Base-by-base conservation (phyloP, 2,113 vertebrate species). In the Clupea harengus region DNA sequence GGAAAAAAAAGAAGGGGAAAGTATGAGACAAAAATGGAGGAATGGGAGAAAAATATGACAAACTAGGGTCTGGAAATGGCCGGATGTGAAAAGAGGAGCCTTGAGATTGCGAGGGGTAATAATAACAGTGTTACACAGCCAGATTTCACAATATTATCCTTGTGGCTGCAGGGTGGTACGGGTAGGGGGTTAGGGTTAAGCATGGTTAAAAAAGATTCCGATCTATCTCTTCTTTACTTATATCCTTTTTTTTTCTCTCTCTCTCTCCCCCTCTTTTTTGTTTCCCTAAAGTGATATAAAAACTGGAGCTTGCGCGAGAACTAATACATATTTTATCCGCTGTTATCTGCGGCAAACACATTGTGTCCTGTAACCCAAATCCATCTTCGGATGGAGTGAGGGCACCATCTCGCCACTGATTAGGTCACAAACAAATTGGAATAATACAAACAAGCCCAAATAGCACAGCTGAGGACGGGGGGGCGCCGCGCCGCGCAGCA, bases 11-110 rank as follows among this genome's bases (percentile, higher is more conserved):
- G 93, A 93, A 92, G 91, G 90, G 94, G 93, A 92, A 94, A 95
- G 81, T 94, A 93, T 92, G 93, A 84, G 94, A 93, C 92, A 95
- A 94, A 95, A 95, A 95, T 94, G 96, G 95, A 94, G 94, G 91
- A 95, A 95, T 95, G 93, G 94, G 94, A 90, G 92, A 93, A 90
- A 89, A 49, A 85, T 81, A 85, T 81, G 86, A 87, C 81, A 89
- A 85, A 91, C 88, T 64, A 82, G 87, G 92, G 89, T 89, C 94
- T 94, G 94, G 95, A 97, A 93, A 97, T 93, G 94, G 93, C 93
- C 91, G 94, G 84, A 87, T 82, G 90, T 87, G 88, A 78, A 91
- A 90, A 25, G 83, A 81, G 81, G 83, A 81, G 72, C 85, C 18
- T 90, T 87, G 87, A 90, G 90, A 89, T 75, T 60, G 54, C 54